phyloP scores from a whole-genome alignment of 1,140 invertebrate genomes.

The Armadillidium nasatum region DNA sequence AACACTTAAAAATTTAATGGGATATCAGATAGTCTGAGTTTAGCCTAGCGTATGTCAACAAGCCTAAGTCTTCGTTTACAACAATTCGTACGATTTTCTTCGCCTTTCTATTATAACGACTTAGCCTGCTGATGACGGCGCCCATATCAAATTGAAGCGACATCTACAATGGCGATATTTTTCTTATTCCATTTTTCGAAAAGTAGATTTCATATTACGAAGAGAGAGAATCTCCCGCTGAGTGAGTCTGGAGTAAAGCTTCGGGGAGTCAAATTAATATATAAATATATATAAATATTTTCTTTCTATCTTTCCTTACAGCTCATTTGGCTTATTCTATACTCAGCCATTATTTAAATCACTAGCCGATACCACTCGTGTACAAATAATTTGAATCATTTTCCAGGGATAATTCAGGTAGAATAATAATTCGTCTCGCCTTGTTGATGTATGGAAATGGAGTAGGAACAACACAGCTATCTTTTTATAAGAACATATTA shows the following conservation, averaged over 20 bases:
- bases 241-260: not conserved
- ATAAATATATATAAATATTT: not conserved
- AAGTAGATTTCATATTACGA: not conserved
- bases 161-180: not conserved
- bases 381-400: too few relatives aligned
- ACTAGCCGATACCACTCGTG: too few relatives aligned
- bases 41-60: not conserved
- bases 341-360: too few relatives aligned
- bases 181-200: not conserved
- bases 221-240: not conserved
- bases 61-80: not conserved
- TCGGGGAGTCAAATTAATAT: constrained; percentile 1
- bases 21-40: too few relatives aligned
- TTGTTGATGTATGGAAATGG: too few relatives aligned
- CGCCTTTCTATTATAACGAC: not conserved
- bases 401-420: too few relatives aligned
- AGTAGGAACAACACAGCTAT: too few relatives aligned
- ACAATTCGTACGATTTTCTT: not conserved
- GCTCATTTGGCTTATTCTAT: too few relatives aligned
- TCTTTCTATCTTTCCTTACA: too few relatives aligned
- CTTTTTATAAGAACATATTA: too few relatives aligned
- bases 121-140: not conserved
- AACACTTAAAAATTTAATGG: too few relatives aligned
- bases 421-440: too few relatives aligned
- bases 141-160: constrained; percentile 1